A percentile compares a stretch with the other conserved stretches of the same genome.
Conservation (phyloP, 2,888 invertebrate genomes). For the Scaptomyza flava region DNA sequence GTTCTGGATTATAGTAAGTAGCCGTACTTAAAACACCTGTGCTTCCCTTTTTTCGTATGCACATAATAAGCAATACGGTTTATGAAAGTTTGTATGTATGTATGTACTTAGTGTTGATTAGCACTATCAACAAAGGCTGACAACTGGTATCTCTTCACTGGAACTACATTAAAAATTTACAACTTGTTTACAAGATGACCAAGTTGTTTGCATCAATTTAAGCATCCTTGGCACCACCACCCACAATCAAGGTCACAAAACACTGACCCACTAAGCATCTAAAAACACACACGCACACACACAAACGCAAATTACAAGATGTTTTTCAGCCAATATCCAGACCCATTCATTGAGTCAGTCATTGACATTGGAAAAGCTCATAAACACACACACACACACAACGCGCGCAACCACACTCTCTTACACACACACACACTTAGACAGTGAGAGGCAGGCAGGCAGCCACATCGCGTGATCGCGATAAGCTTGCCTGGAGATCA, state of each 20-base stretch:
- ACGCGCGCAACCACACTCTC: neutral
- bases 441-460: neutral
- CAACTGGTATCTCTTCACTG: too few species aligned
- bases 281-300: slow-evolving; percentile 8
- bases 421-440: neutral
- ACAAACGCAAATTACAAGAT: slow-evolving; percentile 22
- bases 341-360: slow-evolving; percentile 41
- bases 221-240: neutral
- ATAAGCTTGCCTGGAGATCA: slow-evolving; percentile 24
- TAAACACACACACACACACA: neutral
- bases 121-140: slow-evolving; percentile 1
- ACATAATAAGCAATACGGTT: neutral
- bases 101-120: neutral
- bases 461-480: slow-evolving; percentile 52
- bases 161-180: slow-evolving; percentile 7
- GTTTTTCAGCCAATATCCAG: slow-evolving; percentile 34
- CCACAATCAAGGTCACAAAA: slow-evolving; percentile 41
- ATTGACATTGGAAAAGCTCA: slow-evolving; percentile 50
- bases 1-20: neutral
- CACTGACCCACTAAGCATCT: slow-evolving; percentile 47
- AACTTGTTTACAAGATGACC: slow-evolving; percentile 33
- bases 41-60: neutral
- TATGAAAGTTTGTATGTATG: neutral
- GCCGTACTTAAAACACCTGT: neutral
- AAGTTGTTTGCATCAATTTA: neutral